A percentile compares a stretch with the other conserved stretches of the same genome.
phyloP scores from a whole-genome alignment of 1,140 invertebrate genomes.

The Lepidurus arcticus region DNA sequence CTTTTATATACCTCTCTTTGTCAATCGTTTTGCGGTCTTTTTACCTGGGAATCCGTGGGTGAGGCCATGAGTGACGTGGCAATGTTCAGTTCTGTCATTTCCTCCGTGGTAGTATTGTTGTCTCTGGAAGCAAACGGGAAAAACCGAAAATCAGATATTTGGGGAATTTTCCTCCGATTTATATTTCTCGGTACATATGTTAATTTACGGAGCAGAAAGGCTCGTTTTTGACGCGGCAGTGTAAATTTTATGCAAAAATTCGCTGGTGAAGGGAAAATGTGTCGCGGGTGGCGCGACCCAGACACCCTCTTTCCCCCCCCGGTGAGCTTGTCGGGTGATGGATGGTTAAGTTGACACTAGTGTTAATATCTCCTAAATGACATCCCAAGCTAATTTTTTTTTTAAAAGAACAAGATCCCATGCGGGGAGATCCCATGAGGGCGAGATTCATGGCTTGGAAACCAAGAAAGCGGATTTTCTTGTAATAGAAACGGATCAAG shows the following conservation, averaged over 20 bases:
- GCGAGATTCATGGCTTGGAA: neutral
- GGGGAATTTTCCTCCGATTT: neutral
- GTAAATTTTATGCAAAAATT: conserved; percentile 12
- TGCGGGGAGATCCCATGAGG: neutral
- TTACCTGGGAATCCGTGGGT: neutral
- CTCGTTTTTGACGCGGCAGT: neutral
- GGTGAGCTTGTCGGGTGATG: neutral
- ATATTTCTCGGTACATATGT: too few species aligned
- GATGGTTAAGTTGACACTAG: neutral
- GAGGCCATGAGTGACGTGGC: neutral
- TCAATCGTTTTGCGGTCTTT: neutral
- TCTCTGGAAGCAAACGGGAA: neutral
- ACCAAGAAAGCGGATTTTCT: too few species aligned
- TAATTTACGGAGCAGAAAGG: neutral
- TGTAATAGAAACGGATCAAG: too few species aligned
- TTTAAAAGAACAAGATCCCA: neutral
- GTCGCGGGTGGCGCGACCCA: neutral
- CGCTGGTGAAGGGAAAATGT: neutral
- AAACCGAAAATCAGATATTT: neutral
- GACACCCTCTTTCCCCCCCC: neutral
- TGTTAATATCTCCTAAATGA: neutral
- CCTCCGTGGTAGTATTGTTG: neutral
- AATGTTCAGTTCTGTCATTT: neutral
- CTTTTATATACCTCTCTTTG: neutral
- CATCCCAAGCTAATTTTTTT: neutral